Percentiles rank a stretch among this genome's conserved stretches.
Evolutionary conservation across 2,888 invertebrate genomes (phyloP).

Genomic region (Rhagonycha fulva): DNA sequence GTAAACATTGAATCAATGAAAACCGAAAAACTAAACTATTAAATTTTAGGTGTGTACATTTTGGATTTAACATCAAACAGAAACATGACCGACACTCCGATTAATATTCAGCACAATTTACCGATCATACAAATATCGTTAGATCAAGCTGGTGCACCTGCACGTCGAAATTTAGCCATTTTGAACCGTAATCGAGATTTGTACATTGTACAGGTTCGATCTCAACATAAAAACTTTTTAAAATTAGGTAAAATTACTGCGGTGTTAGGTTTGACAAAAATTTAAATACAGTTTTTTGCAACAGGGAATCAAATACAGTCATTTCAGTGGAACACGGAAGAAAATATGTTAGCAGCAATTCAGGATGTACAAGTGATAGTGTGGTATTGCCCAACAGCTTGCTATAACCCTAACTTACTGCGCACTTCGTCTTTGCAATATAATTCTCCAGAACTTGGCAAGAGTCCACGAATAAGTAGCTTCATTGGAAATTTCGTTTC

Average conservation of each 20-base stretch:
- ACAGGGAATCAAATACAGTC: conserved; percentile 62
- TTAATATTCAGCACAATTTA: conserved; percentile 75
- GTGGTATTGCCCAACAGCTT: conserved; percentile 81
- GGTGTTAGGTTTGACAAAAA: background rate
- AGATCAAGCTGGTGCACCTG: conserved; percentile 80
- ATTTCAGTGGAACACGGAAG: conserved; percentile 73
- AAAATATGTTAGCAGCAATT: conserved; percentile 78
- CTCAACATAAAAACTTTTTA: conserved; percentile 65
- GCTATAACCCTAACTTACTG: conserved; percentile 72
- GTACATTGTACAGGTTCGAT: conserved; percentile 76
- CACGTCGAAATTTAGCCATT: conserved; percentile 83
- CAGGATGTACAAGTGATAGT: conserved; percentile 78
- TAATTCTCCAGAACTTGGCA: conserved; percentile 76
- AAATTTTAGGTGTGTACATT: conserved; percentile 72
- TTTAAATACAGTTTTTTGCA: background rate
- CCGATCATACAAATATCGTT: conserved; percentile 82
- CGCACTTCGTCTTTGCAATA: conserved; percentile 62
- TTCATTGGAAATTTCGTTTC: conserved; percentile 85
- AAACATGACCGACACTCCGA: conserved; percentile 72
- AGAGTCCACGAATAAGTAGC: conserved; percentile 78
- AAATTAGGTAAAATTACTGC: conserved; percentile 66
- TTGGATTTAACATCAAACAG: conserved; percentile 83
- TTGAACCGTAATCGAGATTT: conserved; percentile 90
- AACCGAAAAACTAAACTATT: background rate
- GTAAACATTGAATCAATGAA: conserved; percentile 56